Conservation (phyloP, 2,797 vertebrate species). For the Naso thynnoides region DNA sequence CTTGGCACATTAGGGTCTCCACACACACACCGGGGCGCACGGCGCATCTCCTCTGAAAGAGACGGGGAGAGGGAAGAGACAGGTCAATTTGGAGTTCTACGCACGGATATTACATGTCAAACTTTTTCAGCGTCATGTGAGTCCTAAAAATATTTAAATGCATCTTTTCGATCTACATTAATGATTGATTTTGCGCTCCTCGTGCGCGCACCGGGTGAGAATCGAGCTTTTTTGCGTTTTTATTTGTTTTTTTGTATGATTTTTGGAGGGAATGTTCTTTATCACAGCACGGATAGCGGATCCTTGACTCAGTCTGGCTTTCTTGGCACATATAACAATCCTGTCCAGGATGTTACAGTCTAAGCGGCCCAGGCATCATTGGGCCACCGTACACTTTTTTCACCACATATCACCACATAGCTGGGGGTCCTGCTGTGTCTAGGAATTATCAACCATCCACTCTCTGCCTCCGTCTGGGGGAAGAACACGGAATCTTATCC, state of each 20-base stretch:
- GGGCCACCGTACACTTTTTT: constrained; percentile 82
- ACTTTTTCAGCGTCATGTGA: constrained; percentile 38
- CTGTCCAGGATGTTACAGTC: constrained; percentile 86
- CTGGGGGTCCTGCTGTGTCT: constrained; percentile 80
- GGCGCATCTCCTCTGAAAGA: constrained; percentile 62
- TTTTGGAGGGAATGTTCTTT: constrained; percentile 64
- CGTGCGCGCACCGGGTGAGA: constrained; percentile 68
- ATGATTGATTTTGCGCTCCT: constrained; percentile 45
- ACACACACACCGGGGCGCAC: constrained; percentile 72
- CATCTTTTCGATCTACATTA: constrained; percentile 24
- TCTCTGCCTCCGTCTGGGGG: constrained; percentile 54
- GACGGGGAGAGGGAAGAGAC: constrained; percentile 17
- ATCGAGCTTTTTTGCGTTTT: constrained; percentile 51
- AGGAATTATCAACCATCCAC: constrained; percentile 69
- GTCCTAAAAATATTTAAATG: constrained; percentile 1
- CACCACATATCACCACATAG: constrained; percentile 80
- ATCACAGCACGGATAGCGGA: constrained; percentile 66
- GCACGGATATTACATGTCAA: constrained; percentile 63
- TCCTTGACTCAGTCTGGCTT: constrained; percentile 68
- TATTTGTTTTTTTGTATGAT: constrained; percentile 18
- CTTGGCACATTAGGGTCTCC: constrained; percentile 61
- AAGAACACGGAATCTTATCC: constrained; percentile 64
- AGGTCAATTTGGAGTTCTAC: constrained; percentile 56
- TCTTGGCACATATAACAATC: constrained; percentile 80
- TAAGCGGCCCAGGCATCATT: constrained; percentile 85